A percentile compares a stretch with the other conserved stretches of the same genome.
Evolutionary conservation across 2,888 invertebrate species (phyloP).

Genomic region (Aproaerema taeniolella): DNA sequence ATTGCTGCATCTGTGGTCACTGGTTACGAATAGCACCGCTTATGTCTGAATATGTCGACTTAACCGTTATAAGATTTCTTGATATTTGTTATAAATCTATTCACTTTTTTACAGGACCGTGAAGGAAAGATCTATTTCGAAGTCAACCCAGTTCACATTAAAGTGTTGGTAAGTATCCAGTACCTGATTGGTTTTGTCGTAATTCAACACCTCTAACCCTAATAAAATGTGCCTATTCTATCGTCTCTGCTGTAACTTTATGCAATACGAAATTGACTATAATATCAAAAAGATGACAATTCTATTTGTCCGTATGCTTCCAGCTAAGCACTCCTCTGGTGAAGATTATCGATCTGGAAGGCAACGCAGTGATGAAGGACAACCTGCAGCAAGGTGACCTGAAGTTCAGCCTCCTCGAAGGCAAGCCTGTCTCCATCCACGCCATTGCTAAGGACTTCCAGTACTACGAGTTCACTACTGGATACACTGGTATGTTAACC

Average conservation of each 20-base stretch:
- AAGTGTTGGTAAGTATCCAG: conserved; percentile 49
- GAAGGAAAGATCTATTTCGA: conserved; percentile 53
- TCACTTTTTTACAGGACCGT: conserved; percentile 57
- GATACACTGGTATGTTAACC: conserved; percentile 67
- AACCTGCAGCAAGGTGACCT: conserved; percentile 71
- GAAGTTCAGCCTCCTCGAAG: conserved; percentile 67
- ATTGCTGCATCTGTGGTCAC: no score
- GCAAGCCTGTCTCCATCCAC: conserved; percentile 61
- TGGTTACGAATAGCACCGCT: no score
- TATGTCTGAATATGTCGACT: no score
- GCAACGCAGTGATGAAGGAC: conserved; percentile 62
- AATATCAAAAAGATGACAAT: background rate
- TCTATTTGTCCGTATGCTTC: background rate
- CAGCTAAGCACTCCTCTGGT: conserved; percentile 57
- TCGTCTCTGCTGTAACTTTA: no score
- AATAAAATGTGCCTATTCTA: no score
- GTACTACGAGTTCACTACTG: conserved; percentile 72
- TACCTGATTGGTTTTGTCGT: background rate
- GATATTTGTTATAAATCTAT: no score
- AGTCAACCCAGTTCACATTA: conserved; percentile 49
- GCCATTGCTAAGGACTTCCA: conserved; percentile 76
- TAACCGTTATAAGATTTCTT: no score
- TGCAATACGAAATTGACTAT: background rate
- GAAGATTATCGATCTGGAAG: conserved; percentile 70
- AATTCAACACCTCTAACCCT: no score